Evolutionary conservation across 2,888 invertebrate genomes (phyloP), one percentile per base, ranked within the genome.

Genomic region (Coelogynopora nodosa): DNA sequence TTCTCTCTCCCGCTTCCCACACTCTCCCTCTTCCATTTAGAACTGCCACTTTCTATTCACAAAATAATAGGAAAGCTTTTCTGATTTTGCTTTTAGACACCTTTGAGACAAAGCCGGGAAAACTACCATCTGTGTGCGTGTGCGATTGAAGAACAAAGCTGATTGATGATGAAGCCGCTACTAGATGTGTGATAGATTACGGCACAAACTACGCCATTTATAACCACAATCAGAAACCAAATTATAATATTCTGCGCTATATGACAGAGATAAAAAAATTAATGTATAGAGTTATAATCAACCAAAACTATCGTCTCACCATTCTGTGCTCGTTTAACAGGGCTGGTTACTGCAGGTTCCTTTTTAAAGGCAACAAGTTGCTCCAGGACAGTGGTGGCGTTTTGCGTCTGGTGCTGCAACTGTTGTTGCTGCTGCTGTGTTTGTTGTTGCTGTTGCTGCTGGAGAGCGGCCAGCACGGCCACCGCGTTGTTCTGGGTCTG

Each of bases 81-180:
- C 49, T 49, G 49, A 49, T 49, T 49, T 49, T 49, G 10, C 49
- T 49, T 49, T 49, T 49, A 49, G 10, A 74, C 74, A 5, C 23
- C 74, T 74, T 23, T 26, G 23, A 74, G 23, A 74, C 74, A 74
- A 74, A 74, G 74, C 23, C 74, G 74, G 27, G 74, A 74, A 74
- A 13, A 13, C 74, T 74, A 23, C 23, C 74, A 74, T 74, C 74
- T 74, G 74, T 74, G 74, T 74, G 74, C 74, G 74, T 74, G 74
- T 74, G 23, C 74, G 23, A 23, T 13, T 74, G 5, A 49, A 49
- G 49, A 49, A 49, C 49, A 49, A 49, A 49, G 49, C 49, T 49
- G 49, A 49, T 49, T 49, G 49, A 49, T 49, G 49, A 49, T 49
- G 49, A 18, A 49, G 49, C 49, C 49, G 49, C 49, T 49, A n/a